Evolutionary conservation across 2,797 vertebrate species (phyloP).

Genomic region (Characodon lateralis): DNA sequence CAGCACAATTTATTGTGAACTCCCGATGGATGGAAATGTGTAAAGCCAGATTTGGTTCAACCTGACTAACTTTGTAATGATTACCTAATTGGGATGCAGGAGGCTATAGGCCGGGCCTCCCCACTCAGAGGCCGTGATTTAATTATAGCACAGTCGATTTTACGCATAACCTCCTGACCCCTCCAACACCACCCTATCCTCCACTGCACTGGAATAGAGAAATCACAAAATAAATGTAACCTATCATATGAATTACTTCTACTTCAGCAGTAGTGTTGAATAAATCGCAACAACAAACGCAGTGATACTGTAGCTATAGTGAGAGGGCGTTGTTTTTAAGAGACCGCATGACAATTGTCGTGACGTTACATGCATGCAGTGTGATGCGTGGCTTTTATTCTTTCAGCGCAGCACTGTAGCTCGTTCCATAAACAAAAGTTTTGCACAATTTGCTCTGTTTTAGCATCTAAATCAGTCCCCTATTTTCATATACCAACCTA

Average conservation of each 20-base stretch:
- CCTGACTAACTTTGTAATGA: slow-evolving; percentile 25
- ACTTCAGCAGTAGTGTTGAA: not conserved
- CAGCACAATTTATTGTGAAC: not conserved
- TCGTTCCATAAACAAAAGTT: not conserved
- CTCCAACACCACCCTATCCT: slow-evolving; percentile 2
- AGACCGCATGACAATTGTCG: slow-evolving; percentile 23
- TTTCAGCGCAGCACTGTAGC: not conserved
- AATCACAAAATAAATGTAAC: not conserved
- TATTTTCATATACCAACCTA: not conserved
- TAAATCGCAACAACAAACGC: slow-evolving; percentile 4
- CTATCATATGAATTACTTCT: not conserved
- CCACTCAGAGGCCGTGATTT: slow-evolving; percentile 53
- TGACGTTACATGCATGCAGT: slow-evolving; percentile 33
- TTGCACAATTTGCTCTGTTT: not conserved
- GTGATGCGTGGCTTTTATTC: slow-evolving; percentile 11
- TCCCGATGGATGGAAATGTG: not conserved
- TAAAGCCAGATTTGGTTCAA: slow-evolving; percentile 21
- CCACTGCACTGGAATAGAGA: not conserved
- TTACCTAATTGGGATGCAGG: slow-evolving; percentile 48
- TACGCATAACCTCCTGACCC: slow-evolving; percentile 40
- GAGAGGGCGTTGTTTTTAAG: slow-evolving; percentile 36
- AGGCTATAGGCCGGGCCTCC: slow-evolving; percentile 60
- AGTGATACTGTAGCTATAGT: slow-evolving; percentile 9
- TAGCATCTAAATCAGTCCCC: not conserved
- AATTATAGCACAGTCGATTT: slow-evolving; percentile 45